These are phyloP conservation scores for Molothrus aeneus DNA, from an alignment of 2,797 vertebrate species.

Conservation along the genomic window DNA sequence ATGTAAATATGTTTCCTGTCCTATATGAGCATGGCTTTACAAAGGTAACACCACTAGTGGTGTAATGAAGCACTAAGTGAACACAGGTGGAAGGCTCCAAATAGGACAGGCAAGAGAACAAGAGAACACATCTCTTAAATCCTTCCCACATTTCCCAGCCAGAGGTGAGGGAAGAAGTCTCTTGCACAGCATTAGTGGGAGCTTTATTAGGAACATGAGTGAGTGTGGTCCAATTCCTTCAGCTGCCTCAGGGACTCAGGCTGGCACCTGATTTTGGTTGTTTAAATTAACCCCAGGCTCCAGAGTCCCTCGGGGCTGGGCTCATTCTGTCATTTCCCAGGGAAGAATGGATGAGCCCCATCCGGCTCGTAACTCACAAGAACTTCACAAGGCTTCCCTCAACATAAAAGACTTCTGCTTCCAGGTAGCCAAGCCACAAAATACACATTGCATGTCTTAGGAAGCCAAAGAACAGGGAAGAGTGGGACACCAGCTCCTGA, in stretches of 20 bases:
- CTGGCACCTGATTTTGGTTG: not conserved
- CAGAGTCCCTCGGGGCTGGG: not conserved
- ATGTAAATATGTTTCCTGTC: not conserved
- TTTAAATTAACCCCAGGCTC: not conserved
- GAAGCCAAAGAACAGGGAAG: not conserved
- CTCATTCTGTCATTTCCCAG: not conserved
- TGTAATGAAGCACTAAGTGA: not conserved
- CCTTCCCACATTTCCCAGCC: not conserved
- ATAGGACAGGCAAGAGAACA: not conserved
- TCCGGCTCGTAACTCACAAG: not conserved
- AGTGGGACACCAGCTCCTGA: not conserved
- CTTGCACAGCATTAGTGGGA: not conserved
- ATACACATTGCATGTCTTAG: not conserved
- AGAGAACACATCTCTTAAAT: not conserved
- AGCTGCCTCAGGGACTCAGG: not conserved
- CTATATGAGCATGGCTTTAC: not conserved
- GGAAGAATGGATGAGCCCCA: not conserved
- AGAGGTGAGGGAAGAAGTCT: not conserved
- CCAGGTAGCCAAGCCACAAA: not conserved
- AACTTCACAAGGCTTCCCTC: not conserved
- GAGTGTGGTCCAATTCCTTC: not conserved
- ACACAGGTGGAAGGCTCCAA: not conserved
- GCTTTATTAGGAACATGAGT: not conserved
- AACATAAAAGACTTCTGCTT: not conserved
- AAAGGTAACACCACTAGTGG: not conserved